Percentiles rank a stretch among this genome's conserved stretches.
phyloP scores from a whole-genome alignment of 2,797 vertebrate genomes.

The Propithecus deckenii region DNA sequence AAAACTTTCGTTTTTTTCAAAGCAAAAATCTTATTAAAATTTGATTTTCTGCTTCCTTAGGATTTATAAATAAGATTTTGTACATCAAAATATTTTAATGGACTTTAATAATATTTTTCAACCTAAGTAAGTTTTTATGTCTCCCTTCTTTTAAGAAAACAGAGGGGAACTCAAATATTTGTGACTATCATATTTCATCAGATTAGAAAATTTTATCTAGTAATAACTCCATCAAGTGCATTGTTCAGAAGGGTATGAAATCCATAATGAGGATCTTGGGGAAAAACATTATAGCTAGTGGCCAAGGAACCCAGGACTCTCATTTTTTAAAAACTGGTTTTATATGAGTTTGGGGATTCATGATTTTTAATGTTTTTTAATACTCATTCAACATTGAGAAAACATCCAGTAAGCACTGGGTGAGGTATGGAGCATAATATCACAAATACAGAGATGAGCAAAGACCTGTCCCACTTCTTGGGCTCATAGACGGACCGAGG shows the following conservation, averaged over 20 bases:
- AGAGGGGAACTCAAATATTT: not conserved
- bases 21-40: not conserved
- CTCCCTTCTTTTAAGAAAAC: not conserved
- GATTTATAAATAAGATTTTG: not conserved
- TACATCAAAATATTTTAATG: not conserved
- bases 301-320: not conserved
- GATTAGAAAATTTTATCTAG: not conserved
- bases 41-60: not conserved
- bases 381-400: not conserved
- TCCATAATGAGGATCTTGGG: not conserved
- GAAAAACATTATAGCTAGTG: not conserved
- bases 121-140: not conserved
- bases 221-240: not conserved
- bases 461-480: not conserved
- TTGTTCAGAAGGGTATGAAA: not conserved
- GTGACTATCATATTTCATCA: not conserved
- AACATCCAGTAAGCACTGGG: not conserved
- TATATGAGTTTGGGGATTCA: not conserved
- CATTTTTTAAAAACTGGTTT: not conserved
- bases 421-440: not conserved
- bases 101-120: not conserved
- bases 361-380: not conserved
- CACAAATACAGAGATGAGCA: not conserved
- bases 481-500: too few relatives aligned
- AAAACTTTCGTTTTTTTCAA: not conserved